phyloP scores from a whole-genome alignment of 2,797 vertebrate genomes.

The Danio kyathit region DNA sequence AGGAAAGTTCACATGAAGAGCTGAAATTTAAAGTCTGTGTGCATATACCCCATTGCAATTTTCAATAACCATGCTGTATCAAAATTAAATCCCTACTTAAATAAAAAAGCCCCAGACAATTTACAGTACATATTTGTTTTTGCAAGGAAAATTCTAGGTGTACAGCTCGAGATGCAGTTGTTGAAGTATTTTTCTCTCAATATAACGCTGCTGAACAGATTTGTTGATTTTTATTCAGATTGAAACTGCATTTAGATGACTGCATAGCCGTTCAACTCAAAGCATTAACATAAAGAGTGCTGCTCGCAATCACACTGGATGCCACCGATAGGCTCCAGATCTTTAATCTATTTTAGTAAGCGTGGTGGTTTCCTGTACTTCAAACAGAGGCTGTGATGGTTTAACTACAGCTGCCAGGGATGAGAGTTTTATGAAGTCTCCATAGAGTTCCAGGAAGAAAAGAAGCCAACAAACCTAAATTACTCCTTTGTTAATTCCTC shows the following conservation, averaged over 20 bases:
- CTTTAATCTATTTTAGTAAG: not conserved
- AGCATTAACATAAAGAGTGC: not conserved
- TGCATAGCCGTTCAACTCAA: not conserved
- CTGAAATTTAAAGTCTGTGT: too few relatives aligned
- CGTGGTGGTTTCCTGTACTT: not conserved
- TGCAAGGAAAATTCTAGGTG: too few relatives aligned
- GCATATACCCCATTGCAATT: too few relatives aligned
- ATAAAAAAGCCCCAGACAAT: too few relatives aligned
- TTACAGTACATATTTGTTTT: too few relatives aligned
- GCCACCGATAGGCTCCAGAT: not conserved
- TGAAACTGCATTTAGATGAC: not conserved
- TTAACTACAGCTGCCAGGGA: slow-evolving; percentile 42
- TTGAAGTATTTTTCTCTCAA: not conserved
- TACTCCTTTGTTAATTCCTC: slow-evolving; percentile 49
- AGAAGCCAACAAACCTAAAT: slow-evolving; percentile 53
- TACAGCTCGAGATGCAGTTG: too few relatives aligned
- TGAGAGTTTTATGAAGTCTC: slow-evolving; percentile 52
- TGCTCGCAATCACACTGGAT: not conserved
- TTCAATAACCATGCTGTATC: too few relatives aligned
- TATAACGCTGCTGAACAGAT: not conserved
- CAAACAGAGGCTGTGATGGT: slow-evolving; percentile 23
- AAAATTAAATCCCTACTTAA: too few relatives aligned
- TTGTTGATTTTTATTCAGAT: not conserved
- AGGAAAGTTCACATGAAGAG: too few relatives aligned
- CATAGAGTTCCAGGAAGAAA: slow-evolving; percentile 46